Conservation (phyloP, 2,797 vertebrate species). For the Chaetophractus vellerosus region DNA sequence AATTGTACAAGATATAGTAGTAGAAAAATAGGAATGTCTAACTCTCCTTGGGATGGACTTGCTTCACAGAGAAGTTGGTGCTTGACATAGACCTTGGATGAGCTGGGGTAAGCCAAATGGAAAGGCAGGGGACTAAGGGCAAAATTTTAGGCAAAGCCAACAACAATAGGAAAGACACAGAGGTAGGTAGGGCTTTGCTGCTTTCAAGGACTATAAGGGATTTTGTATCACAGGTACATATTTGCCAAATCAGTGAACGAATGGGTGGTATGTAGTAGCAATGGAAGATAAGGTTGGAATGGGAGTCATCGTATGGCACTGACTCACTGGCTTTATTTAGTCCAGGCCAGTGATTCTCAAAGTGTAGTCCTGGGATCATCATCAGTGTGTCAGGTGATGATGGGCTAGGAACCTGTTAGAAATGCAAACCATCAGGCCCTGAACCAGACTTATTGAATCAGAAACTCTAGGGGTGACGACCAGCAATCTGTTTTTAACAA, state of each 20-base stretch:
- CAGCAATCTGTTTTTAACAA: background rate
- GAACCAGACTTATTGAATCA: background rate
- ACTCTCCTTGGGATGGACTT: background rate
- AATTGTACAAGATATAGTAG: background rate
- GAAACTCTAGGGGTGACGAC: background rate
- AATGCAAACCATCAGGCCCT: background rate
- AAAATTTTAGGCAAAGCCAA: background rate
- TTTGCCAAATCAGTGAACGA: background rate
- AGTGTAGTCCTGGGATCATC: background rate
- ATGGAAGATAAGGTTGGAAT: background rate
- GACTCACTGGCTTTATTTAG: background rate
- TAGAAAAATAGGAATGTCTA: background rate
- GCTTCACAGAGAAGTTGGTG: background rate
- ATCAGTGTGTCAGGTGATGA: background rate
- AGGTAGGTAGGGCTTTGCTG: background rate
- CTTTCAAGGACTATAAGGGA: background rate
- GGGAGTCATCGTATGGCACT: background rate
- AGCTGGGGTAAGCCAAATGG: background rate
- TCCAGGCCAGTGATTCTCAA: background rate
- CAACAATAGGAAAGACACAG: background rate
- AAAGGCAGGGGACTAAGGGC: background rate
- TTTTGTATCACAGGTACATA: background rate
- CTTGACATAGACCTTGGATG: background rate
- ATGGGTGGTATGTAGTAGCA: background rate
- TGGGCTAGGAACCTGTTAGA: background rate